phyloP scores from a whole-genome alignment of 2,113 vertebrate species.

The Hippocampus abdominalis region DNA sequence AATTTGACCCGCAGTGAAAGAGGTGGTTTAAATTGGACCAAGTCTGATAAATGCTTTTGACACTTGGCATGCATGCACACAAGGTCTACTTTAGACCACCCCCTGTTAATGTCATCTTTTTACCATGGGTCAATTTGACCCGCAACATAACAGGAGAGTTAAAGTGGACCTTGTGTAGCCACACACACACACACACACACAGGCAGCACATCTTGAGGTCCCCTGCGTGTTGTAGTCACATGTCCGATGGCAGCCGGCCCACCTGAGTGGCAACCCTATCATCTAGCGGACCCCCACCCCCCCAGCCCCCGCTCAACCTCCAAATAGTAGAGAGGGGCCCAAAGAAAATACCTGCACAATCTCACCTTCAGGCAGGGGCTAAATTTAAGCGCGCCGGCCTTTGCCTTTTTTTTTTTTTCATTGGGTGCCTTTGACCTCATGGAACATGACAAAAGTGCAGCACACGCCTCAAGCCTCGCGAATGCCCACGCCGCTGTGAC shows the following conservation, averaged over 20 bases:
- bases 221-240: conserved; percentile 51
- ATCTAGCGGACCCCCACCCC: conserved; percentile 65
- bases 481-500: conserved; percentile 26
- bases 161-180: not conserved
- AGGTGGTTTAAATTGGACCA: not conserved
- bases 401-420: conserved; percentile 12
- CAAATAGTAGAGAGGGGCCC: conserved; percentile 84
- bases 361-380: conserved; percentile 57
- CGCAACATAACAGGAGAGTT: not conserved
- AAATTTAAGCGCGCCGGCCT: conserved; percentile 44
- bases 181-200: conserved; percentile 6
- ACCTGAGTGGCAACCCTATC: conserved; percentile 71
- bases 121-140: not conserved
- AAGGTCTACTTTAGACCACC: not conserved
- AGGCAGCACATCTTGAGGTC: conserved; percentile 32
- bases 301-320: conserved; percentile 56
- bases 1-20: not conserved
- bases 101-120: not conserved
- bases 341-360: conserved; percentile 76
- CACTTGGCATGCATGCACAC: conserved; percentile 12
- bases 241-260: conserved; percentile 45
- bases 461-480: conserved; percentile 32
- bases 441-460: conserved; percentile 33
- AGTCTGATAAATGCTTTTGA: conserved; percentile 13
- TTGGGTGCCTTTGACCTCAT: conserved; percentile 38